Conservation (phyloP, 2,888 invertebrate genomes). For the Amblyjoppa proteus region DNA sequence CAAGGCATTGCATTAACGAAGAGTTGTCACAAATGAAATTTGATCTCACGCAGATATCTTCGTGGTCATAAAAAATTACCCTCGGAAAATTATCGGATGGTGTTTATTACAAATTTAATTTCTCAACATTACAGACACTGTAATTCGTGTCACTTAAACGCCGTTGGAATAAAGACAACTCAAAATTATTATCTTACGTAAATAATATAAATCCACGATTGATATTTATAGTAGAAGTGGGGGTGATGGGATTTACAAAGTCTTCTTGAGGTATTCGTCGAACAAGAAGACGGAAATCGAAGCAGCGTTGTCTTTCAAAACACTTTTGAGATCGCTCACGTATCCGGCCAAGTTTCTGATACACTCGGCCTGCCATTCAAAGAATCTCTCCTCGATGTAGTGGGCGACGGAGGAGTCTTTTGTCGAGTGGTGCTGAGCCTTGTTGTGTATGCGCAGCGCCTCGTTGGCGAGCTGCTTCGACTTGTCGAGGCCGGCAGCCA, state of each 20-base stretch:
- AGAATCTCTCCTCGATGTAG: slow-evolving; percentile 92
- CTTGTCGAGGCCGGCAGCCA: slow-evolving; percentile 91
- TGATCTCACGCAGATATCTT: too few relatives aligned
- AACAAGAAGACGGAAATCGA: slow-evolving; percentile 91
- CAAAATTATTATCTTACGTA: slow-evolving; percentile 34
- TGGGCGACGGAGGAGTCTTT: slow-evolving; percentile 87
- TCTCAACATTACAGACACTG: slow-evolving; percentile 44
- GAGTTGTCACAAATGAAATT: too few relatives aligned
- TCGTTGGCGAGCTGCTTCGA: slow-evolving; percentile 90
- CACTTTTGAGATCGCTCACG: slow-evolving; percentile 89
- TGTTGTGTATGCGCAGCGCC: slow-evolving; percentile 89
- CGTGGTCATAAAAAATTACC: not conserved
- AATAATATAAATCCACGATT: slow-evolving; percentile 42
- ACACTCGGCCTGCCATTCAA: slow-evolving; percentile 89
- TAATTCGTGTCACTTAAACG: slow-evolving; percentile 33
- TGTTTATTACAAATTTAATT: slow-evolving; percentile 46
- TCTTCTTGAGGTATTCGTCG: slow-evolving; percentile 87
- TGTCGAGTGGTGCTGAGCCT: slow-evolving; percentile 89
- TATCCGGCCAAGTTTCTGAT: slow-evolving; percentile 91
- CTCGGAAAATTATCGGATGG: not conserved
- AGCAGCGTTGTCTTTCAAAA: slow-evolving; percentile 87
- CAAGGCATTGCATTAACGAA: too few relatives aligned
- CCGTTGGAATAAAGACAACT: slow-evolving; percentile 54
- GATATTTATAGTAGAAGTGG: slow-evolving; percentile 37
- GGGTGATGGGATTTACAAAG: slow-evolving; percentile 72